phyloP scores from a whole-genome alignment of 2,797 vertebrate species.

The Scleropages formosus region DNA sequence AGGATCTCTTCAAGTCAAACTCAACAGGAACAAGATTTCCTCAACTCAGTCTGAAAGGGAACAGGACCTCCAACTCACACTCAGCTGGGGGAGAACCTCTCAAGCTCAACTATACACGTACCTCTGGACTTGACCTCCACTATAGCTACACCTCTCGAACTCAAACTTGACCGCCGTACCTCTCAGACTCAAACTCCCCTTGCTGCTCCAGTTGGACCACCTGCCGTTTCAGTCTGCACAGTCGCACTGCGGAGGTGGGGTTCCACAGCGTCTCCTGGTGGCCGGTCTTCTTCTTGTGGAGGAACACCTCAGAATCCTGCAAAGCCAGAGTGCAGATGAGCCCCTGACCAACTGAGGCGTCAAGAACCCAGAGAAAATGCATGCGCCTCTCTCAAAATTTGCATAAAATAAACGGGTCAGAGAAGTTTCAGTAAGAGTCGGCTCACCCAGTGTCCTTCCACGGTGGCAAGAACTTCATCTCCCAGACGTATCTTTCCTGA shows the following conservation, averaged over 20 bases:
- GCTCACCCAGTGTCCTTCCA: slow-evolving; percentile 89
- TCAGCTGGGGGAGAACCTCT: no score
- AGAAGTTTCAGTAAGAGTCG: background rate
- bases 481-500: slow-evolving; percentile 83
- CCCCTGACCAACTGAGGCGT: no score
- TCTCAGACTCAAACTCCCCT: slow-evolving; percentile 85
- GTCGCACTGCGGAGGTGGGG: slow-evolving; percentile 76
- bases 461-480: slow-evolving; percentile 78
- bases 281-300: slow-evolving; percentile 75
- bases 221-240: slow-evolving; percentile 79
- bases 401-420: background rate
- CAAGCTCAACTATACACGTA: no score
- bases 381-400: no score
- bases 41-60: no score
- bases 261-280: slow-evolving; percentile 80
- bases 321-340: background rate
- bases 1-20: no score
- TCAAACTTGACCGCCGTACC: slow-evolving; percentile 59
- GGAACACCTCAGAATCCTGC: slow-evolving; percentile 88
- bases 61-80: no score
- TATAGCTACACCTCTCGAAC: no score
- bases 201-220: slow-evolving; percentile 86
- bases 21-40: no score
- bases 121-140: no score
- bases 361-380: no score